A percentile compares a stretch with the other conserved stretches of the same genome.
Conservation (phyloP, 2,797 vertebrate species). For the Coracias cyanogaster region DNA sequence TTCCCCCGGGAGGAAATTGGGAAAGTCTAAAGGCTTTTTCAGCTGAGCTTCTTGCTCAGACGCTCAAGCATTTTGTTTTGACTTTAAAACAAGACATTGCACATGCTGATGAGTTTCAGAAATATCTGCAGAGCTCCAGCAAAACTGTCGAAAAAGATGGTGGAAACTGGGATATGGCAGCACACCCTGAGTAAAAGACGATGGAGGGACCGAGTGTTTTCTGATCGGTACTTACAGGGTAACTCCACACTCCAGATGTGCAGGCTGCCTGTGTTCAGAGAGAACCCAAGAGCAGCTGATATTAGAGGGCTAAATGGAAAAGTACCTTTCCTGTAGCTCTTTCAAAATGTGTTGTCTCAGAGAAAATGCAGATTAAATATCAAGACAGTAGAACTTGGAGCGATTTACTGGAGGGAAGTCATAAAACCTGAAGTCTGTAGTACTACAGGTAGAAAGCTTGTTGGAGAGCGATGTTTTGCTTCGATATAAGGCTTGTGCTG, state of each 20-base stretch:
- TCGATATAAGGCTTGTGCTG: background rate
- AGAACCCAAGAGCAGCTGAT: background rate
- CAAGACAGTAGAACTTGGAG: background rate
- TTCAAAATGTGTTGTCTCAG: background rate
- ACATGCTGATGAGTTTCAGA: background rate
- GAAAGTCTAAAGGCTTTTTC: background rate
- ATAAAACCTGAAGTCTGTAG: background rate
- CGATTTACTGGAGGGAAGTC: background rate
- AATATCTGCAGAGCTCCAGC: background rate
- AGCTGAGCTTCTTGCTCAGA: background rate
- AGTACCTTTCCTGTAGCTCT: background rate
- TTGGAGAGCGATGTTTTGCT: background rate
- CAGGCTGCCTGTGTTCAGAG: background rate
- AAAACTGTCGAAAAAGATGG: background rate
- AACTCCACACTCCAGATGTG: background rate
- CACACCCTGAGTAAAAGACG: background rate
- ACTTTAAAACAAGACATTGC: background rate
- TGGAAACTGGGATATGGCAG: background rate
- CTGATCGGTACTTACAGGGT: rapidly evolving
- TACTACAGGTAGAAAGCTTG: background rate
- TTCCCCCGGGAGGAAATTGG: background rate
- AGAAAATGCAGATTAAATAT: background rate
- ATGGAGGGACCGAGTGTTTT: background rate
- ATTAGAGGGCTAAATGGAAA: background rate
- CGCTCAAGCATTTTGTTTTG: background rate